phyloP scores from a whole-genome alignment of 2,797 vertebrate genomes.

The Microctenopoma stevenorrisi region DNA sequence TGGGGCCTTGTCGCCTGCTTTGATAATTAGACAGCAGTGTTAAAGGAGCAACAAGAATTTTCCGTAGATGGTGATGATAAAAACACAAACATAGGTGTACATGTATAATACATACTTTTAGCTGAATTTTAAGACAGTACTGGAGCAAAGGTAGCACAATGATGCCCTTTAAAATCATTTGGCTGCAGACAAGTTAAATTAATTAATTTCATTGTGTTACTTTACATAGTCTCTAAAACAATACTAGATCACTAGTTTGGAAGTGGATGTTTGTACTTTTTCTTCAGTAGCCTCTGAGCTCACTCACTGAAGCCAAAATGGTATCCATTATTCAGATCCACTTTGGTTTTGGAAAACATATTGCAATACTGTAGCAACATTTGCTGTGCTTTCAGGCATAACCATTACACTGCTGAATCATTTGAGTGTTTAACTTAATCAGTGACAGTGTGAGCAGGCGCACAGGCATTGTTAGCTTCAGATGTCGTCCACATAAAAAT shows the following conservation, averaged over 20 bases:
- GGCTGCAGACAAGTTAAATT: background rate
- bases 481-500: background rate
- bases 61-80: background rate
- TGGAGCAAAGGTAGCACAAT: background rate
- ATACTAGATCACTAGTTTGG: background rate
- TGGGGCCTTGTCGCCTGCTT: background rate
- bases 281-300: background rate
- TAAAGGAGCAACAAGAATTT: background rate
- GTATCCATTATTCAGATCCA: slow-evolving; percentile 32
- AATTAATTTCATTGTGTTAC: background rate
- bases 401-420: slow-evolving; percentile 3
- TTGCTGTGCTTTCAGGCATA: slow-evolving; percentile 21
- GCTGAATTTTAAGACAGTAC: background rate
- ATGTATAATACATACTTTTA: background rate
- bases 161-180: background rate
- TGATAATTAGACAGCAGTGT: background rate
- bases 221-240: background rate
- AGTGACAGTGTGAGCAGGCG: slow-evolving; percentile 12
- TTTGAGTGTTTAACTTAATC: slow-evolving; percentile 4
- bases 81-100: background rate
- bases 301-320: slow-evolving; percentile 18
- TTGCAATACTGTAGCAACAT: slow-evolving; percentile 11
- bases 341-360: slow-evolving; percentile 27
- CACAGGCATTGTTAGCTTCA: background rate
- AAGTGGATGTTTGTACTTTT: slow-evolving; percentile 15